A percentile compares a stretch with the other conserved stretches of the same genome.
Evolutionary conservation across 35 echinoderm and acorn worm species (phyloP).

Genomic region (Apostichopus parvimensis): DNA sequence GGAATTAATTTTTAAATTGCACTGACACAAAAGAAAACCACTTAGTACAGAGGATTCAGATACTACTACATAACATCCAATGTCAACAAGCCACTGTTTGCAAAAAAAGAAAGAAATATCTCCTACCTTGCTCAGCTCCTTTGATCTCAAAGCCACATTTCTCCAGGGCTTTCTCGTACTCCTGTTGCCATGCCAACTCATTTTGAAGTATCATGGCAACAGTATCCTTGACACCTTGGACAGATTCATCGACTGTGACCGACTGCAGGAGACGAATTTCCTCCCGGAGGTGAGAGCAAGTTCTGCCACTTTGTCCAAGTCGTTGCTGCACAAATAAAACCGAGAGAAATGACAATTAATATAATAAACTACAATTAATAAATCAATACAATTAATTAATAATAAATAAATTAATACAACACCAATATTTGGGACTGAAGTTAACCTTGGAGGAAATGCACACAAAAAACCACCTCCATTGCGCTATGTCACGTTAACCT

Average conservation of each 20-base stretch:
- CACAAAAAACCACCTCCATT: neutral
- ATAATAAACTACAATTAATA: too few relatives aligned
- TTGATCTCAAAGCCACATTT: conserved; percentile 89
- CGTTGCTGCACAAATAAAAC: conserved; percentile 65
- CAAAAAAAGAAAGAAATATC: too few relatives aligned
- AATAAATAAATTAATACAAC: neutral
- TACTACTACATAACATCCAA: too few relatives aligned
- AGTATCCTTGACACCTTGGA: conserved; percentile 80
- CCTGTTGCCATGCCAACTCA: conserved; percentile 93
- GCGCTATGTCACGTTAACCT: neutral
- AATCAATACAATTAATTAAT: too few relatives aligned
- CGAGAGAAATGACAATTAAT: neutral
- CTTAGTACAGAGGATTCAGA: too few relatives aligned
- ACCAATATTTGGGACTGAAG: neutral
- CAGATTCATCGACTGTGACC: conserved; percentile 85
- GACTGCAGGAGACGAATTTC: conserved; percentile 94
- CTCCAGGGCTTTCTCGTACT: conserved; percentile 80
- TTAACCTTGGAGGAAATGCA: neutral
- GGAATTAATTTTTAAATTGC: too few relatives aligned
- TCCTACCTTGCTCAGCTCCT: conserved; percentile 72
- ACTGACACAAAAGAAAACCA: too few relatives aligned
- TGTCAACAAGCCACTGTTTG: too few relatives aligned
- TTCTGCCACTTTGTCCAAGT: conserved; percentile 66
- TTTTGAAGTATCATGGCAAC: conserved; percentile 85
- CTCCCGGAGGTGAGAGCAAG: conserved; percentile 70